A percentile compares a stretch with the other conserved stretches of the same genome.
These are phyloP conservation scores for Nemapogon koenigi DNA, from an alignment of 2,888 invertebrate species.

Conservation along the genomic window DNA sequence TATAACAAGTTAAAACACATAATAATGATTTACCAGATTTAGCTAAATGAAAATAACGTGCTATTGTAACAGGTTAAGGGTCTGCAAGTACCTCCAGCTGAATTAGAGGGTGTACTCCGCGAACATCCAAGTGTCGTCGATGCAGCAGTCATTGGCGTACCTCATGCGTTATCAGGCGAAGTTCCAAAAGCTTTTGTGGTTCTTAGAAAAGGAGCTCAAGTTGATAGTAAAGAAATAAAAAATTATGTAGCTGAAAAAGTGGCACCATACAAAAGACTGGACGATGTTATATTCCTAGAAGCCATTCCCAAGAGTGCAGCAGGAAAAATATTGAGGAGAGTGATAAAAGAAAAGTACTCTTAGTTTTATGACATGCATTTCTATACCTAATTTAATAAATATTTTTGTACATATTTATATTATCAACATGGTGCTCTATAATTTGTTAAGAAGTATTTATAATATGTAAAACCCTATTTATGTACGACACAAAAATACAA, in stretches of 20 bases:
- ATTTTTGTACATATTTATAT: no score
- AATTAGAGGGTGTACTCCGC: slow-evolving; percentile 73
- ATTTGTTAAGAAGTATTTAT: no score
- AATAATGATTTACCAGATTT: neutral
- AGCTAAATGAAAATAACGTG: neutral
- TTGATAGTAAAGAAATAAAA: slow-evolving; percentile 9
- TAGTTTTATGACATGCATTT: no score
- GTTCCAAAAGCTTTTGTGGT: slow-evolving; percentile 18
- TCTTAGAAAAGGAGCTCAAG: slow-evolving; percentile 18
- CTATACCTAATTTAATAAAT: no score
- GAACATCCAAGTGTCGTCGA: slow-evolving; percentile 72
- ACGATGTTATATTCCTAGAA: slow-evolving; percentile 32
- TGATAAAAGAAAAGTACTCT: slow-evolving; percentile 31
- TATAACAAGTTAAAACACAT: neutral
- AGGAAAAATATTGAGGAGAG: slow-evolving; percentile 72
- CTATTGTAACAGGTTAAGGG: slow-evolving; percentile 50
- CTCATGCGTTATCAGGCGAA: slow-evolving; percentile 69
- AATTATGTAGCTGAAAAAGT: slow-evolving; percentile 14
- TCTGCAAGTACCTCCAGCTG: slow-evolving; percentile 79
- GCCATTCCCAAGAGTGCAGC: slow-evolving; percentile 61
- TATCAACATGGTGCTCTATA: no score
- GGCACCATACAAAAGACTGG: slow-evolving; percentile 18
- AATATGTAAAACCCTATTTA: no score
- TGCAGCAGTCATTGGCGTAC: slow-evolving; percentile 77
- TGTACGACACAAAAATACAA: no score